A percentile compares a stretch with the other conserved stretches of the same genome.
Conservation (phyloP, 2,888 invertebrate genomes). For the Brachyopa scutellaris region DNA sequence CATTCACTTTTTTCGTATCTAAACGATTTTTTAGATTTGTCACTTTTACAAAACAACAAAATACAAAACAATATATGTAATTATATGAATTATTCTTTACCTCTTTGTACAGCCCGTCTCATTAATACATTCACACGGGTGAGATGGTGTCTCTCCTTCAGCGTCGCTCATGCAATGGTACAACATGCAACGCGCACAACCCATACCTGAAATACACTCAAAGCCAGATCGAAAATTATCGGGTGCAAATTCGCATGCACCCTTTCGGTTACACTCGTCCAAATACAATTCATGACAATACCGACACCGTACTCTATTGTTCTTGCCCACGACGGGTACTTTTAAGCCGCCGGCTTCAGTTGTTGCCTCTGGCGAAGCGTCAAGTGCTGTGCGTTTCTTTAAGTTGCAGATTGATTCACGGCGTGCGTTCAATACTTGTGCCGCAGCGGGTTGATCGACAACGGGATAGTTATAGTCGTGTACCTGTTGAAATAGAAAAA, state of each 20-base stretch:
- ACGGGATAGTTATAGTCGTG: conserved; percentile 94
- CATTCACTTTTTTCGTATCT: too few species aligned
- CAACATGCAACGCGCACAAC: conserved; percentile 93
- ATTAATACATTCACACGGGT: conserved; percentile 91
- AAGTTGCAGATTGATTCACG: conserved; percentile 84
- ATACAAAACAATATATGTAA: too few species aligned
- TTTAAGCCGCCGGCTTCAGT: conserved; percentile 52
- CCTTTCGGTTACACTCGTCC: conserved; percentile 92
- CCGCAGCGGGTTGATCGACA: conserved; percentile 81
- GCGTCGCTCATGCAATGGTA: conserved; percentile 97
- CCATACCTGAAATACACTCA: conserved; percentile 91
- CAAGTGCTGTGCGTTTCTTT: conserved; percentile 86
- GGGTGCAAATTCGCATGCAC: conserved; percentile 93
- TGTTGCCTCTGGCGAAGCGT: conserved; percentile 81
- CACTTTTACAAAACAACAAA: too few species aligned
- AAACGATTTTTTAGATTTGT: too few species aligned
- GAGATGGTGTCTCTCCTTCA: conserved; percentile 92
- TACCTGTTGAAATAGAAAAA: conserved; percentile 80
- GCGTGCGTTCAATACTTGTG: conserved; percentile 80
- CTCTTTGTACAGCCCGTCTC: conserved; percentile 89
- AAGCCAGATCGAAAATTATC: conserved; percentile 91
- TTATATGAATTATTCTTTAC: conserved; percentile 78
- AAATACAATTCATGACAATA: conserved; percentile 92
- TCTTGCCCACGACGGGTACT: conserved; percentile 74
- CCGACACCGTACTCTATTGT: conserved; percentile 83